phyloP scores from a whole-genome alignment of 2,888 invertebrate genomes.

The Stictocephala bisonia region DNA sequence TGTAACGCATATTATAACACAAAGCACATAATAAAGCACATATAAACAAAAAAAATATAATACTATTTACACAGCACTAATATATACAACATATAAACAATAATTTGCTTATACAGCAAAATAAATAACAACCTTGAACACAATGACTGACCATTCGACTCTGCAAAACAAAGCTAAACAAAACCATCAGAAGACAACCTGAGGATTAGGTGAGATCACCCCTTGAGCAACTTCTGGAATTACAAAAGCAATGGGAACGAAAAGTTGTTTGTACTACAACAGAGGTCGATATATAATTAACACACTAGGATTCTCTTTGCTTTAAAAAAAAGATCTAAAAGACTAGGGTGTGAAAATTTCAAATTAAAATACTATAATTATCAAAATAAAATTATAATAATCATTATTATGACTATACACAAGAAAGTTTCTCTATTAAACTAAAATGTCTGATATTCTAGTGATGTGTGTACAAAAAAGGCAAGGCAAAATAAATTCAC shows the following conservation, averaged over 20 bases:
- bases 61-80: slow-evolving; percentile 31
- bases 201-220: slow-evolving; percentile 17
- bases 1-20: slow-evolving; percentile 37
- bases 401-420: too few species aligned
- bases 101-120: slow-evolving; percentile 25
- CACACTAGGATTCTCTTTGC: neutral
- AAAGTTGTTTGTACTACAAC: too few species aligned
- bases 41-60: slow-evolving; percentile 41
- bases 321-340: slow-evolving; percentile 3
- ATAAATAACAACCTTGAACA: slow-evolving; percentile 39
- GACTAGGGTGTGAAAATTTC: slow-evolving; percentile 15
- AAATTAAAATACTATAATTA: too few species aligned
- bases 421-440: too few species aligned
- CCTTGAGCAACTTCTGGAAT: slow-evolving; percentile 36
- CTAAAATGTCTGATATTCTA: too few species aligned
- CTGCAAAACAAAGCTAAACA: slow-evolving; percentile 12
- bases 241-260: neutral
- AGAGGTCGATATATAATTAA: too few species aligned
- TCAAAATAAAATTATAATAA: too few species aligned
- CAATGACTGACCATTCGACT: slow-evolving; percentile 37
- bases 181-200: slow-evolving; percentile 5
- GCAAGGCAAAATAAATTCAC: too few species aligned
- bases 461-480: too few species aligned
- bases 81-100: slow-evolving; percentile 41
- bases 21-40: slow-evolving; percentile 41